Evolutionary conservation across 2,113 vertebrate genomes (phyloP).

Genomic region (Onychostruthus taczanowskii): DNA sequence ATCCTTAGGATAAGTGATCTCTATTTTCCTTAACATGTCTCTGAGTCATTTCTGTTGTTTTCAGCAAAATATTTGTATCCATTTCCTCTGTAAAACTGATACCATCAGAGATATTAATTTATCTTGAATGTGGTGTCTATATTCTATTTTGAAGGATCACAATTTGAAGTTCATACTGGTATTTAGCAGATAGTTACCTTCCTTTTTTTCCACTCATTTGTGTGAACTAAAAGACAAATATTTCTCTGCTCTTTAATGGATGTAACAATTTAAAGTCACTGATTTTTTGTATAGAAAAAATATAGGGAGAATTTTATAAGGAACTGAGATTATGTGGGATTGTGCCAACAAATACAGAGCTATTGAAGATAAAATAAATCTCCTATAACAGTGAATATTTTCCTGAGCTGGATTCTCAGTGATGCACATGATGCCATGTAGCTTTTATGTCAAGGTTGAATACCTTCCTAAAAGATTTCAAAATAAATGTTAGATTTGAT

Average conservation of each 20-base stretch:
- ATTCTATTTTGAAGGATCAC: constrained; percentile 17
- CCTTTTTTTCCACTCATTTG: neutral
- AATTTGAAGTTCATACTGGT: neutral
- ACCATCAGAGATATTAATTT: constrained; percentile 14
- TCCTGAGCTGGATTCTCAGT: neutral
- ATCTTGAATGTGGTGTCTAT: constrained; percentile 3
- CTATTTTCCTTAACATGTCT: constrained; percentile 54
- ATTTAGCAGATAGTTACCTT: neutral
- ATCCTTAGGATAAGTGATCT: constrained; percentile 27
- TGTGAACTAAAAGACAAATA: neutral
- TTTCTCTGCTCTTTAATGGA: neutral
- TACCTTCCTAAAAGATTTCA: neutral
- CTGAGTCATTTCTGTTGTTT: constrained; percentile 18
- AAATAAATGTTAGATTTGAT: neutral
- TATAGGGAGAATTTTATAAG: neutral
- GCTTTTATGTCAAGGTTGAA: neutral
- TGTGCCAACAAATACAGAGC: neutral
- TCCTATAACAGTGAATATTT: neutral
- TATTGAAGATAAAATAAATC: neutral
- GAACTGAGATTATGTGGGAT: neutral
- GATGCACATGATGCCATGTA: neutral
- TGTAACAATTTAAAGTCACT: neutral
- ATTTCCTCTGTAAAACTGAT: constrained; percentile 36
- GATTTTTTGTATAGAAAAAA: neutral
- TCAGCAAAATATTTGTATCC: constrained; percentile 60